A percentile compares a stretch with the other conserved stretches of the same genome.
Evolutionary conservation across 2,888 invertebrate species (phyloP).

Genomic region (Oasisia sp.): DNA sequence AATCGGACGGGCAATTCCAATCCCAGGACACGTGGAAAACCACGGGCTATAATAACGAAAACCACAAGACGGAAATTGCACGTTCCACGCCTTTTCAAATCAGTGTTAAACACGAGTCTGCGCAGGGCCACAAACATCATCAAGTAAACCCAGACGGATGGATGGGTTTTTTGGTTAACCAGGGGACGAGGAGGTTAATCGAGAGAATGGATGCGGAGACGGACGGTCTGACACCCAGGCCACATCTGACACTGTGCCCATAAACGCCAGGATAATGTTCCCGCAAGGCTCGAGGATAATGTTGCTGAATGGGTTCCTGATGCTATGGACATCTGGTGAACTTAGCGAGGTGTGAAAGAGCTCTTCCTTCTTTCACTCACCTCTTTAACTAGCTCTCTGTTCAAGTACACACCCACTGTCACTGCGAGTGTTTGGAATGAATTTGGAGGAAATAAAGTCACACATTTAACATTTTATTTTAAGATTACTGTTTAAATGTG

Average conservation of each 20-base stretch:
- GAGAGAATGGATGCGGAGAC: background rate
- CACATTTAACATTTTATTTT: no score
- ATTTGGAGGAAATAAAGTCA: no score
- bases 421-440: no score
- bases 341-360: background rate
- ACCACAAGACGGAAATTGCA: background rate
- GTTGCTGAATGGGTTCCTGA: background rate
- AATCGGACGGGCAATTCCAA: background rate
- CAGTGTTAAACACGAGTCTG: background rate
- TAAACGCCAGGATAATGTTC: constrained; percentile 1
- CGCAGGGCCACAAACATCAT: background rate
- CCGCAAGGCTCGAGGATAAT: background rate
- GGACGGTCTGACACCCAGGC: background rate
- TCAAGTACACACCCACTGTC: background rate
- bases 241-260: background rate
- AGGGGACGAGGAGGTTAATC: background rate
- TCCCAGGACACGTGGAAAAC: background rate
- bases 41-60: background rate
- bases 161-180: background rate
- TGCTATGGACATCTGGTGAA: background rate
- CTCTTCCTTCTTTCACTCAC: background rate
- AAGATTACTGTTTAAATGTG: no score
- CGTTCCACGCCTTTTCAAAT: background rate
- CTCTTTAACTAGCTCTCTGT: background rate
- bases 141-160: background rate